phyloP scores from a whole-genome alignment of 1,140 invertebrate species.

The Trichogramma pretiosum region DNA sequence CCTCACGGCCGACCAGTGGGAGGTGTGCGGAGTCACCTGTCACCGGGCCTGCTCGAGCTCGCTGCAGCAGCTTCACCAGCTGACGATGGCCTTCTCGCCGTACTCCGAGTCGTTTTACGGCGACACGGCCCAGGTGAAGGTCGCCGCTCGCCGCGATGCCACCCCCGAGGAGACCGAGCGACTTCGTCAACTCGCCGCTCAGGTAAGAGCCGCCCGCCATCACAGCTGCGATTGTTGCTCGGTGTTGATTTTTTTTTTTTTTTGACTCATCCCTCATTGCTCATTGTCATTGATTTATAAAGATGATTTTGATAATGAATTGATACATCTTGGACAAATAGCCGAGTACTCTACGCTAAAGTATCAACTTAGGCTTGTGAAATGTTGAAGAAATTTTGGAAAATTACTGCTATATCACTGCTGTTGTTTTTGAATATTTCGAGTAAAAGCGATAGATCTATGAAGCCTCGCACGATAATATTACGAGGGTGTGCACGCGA shows the following conservation, averaged over 20 bases:
- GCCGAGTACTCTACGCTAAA: no score
- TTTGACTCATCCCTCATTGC: background rate
- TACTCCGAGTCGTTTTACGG: conserved; percentile 90
- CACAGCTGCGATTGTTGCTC: background rate
- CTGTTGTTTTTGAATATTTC: no score
- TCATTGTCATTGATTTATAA: no score
- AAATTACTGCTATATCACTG: no score
- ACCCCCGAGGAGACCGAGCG: conserved; percentile 71
- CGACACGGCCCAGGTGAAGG: conserved; percentile 84
- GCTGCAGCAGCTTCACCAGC: conserved; percentile 71
- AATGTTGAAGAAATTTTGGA: no score
- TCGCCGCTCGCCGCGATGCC: conserved; percentile 79
- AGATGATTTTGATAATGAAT: no score
- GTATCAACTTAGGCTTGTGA: no score
- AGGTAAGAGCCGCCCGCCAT: conserved; percentile 45
- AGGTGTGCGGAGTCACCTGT: conserved; percentile 68
- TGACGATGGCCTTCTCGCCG: conserved; percentile 78
- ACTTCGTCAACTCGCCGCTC: conserved; percentile 75
- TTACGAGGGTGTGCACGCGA: background rate
- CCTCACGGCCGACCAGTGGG: conserved; percentile 75
- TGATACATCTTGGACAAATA: no score
- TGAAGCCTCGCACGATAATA: no score
- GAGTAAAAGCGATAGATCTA: no score
- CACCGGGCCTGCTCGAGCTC: conserved; percentile 75
- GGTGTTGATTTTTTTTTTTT: background rate